phyloP scores from a whole-genome alignment of 2,888 invertebrate genomes.

The Dolichopus griseipennis region DNA sequence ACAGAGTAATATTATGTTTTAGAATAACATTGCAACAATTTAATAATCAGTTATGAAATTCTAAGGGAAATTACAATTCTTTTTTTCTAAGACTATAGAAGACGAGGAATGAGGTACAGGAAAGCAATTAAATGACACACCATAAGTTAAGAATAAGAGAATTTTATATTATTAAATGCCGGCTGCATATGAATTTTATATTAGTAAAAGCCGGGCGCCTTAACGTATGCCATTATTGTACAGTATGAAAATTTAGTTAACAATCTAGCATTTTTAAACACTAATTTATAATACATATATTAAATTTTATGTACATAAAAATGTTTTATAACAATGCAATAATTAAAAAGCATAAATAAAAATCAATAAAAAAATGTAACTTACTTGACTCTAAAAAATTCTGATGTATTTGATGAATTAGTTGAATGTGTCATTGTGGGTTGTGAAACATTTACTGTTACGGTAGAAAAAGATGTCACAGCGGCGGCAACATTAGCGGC shows the following conservation, averaged over 20 bases:
- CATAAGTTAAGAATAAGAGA: too few species aligned
- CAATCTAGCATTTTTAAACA: neutral
- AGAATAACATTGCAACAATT: too few species aligned
- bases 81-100: too few species aligned
- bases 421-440: conserved; percentile 29
- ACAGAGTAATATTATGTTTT: too few species aligned
- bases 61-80: too few species aligned
- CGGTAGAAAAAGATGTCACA: conserved; percentile 21
- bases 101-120: too few species aligned
- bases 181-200: too few species aligned
- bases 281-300: conserved; percentile 5
- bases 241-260: neutral
- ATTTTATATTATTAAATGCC: too few species aligned
- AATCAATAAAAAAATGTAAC: conserved; percentile 19
- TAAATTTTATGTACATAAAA: neutral
- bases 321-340: neutral
- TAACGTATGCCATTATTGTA: too few species aligned
- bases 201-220: too few species aligned
- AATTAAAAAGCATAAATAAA: neutral
- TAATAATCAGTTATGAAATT: too few species aligned
- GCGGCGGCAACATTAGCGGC: conserved; percentile 14
- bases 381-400: conserved; percentile 33
- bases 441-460: conserved; percentile 37
- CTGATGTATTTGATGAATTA: conserved; percentile 33
- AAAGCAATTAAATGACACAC: too few species aligned